Evolutionary conservation across 2,113 vertebrate species (phyloP), one percentile per base, ranked within the genome.

Genomic region (Crotalus tigris): DNA sequence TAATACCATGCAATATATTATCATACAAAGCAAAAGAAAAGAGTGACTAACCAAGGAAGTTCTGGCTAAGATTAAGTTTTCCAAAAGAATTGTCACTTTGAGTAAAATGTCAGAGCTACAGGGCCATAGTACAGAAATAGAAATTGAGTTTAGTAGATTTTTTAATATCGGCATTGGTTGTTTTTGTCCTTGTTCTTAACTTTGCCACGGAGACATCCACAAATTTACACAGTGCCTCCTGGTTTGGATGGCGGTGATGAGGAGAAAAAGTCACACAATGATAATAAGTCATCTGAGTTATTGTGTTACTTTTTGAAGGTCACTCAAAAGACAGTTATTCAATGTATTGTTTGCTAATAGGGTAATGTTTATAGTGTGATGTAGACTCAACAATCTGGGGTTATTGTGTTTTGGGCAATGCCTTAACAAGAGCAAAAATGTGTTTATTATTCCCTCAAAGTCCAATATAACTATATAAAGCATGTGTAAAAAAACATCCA

Each of bases 221-320:
- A 13, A 49, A 90, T 64, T 39, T 90, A 29, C 29, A 86, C 88
- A 51, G 24, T 58, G 69, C 69, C 88, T 59, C 33, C 96, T 96
- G 87, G 39, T 93, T 95, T 94, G 87, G 96, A 94, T 92, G 95
- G 94, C 91, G 94, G 94, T 89, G 94, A 95, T 95, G 96, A 95
- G 92, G 93, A 91, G 93, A 93, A 95, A 91, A 90, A 95, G 95
- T 87, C 94, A 95, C n/a, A 57, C n/a, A 86, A 93, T 92, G 95
- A 97, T 96, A 96, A 96, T 92, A 92, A 97, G 96, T 95, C 96
- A 93, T 93, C 93, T 87, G 91, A 96, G 95, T 91, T 95, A 93
- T 95, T 96, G 85, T 95, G 93, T 94, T 96, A 93, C 94, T 90
- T 91, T 93, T 90, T 96, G 96, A 97, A 97, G 97, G 97, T 97